phyloP scores from a whole-genome alignment of 2,888 invertebrate species.

The Cantharis flavilabris region DNA sequence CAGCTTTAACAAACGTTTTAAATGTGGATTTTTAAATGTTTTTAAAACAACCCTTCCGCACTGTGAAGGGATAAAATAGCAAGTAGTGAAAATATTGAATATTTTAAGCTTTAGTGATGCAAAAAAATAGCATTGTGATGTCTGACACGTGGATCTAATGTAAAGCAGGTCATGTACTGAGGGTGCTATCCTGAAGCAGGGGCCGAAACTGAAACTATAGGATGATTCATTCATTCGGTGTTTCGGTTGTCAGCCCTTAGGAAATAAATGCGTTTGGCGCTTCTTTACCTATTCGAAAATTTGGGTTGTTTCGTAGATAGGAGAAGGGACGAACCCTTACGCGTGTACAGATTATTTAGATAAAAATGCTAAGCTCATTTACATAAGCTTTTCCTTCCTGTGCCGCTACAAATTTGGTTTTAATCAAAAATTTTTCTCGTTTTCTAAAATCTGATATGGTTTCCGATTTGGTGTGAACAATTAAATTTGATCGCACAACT shows the following conservation, averaged over 20 bases:
- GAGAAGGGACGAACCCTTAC: neutral
- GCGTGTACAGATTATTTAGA: neutral
- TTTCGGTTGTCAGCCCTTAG: neutral
- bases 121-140: neutral
- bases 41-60: neutral
- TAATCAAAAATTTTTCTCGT: neutral
- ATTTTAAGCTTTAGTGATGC: neutral
- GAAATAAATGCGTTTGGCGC: neutral
- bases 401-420: neutral
- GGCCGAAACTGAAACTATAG: neutral
- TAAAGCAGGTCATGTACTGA: neutral
- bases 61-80: neutral
- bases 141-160: neutral
- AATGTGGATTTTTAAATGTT: no score
- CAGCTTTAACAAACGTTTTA: no score
- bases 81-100: neutral
- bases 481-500: neutral
- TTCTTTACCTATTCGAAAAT: neutral
- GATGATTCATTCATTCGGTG: neutral
- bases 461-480: neutral
- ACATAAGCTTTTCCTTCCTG: neutral
- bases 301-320: neutral
- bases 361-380: neutral
- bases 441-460: neutral
- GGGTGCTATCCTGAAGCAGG: neutral